Base-by-base conservation (phyloP, 2,113 vertebrate species). In the Hepsetus odoe region DNA sequence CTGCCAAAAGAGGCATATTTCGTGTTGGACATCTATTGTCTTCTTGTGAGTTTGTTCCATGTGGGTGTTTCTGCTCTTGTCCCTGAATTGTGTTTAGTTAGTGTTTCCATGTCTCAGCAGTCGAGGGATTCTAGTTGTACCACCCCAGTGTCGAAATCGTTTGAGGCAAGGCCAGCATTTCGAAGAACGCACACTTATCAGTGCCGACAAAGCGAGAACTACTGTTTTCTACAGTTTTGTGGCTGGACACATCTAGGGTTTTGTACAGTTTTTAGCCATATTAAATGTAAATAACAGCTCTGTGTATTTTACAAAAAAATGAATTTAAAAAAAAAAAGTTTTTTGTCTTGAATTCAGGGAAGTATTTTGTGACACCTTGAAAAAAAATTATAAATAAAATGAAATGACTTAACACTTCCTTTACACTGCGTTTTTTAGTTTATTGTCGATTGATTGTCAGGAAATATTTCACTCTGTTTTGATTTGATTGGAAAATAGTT, bases 271-370 rank as follows among this genome's bases (percentile, higher is more conserved):
- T 92, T 87, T 89, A 86, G 86, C 82, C 20, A 14, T 35, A 51
- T 16, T 20, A 13, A 82, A 76, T 84, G 58, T 88, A 87, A 80
- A 85, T 84, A 65, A 80, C 66, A 74, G 55, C 83, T 75, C 72
- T 61, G 80, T 90, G 86, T 91, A 83, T 91, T 91, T 91, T 91
- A 81, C 82, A 69, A 42, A 69, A 68, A 69, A 85, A 65, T 38
- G 49, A 78, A 55, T 87, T 79, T 76, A 44, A 67, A 85, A 86
- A 80, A 78, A 87, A 82, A 85, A 83, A 84, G 85, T 83, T 83
- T 87, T 91, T 91, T 91, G 86, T 91, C 82, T 89, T 87, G 83
- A 90, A 86, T 91, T 92, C 90, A 92, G 91, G 88, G 88, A 92
- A 80, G 77, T 79, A 89, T 79, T 87, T 88, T 90, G 86, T 90